Evolutionary conservation across 2,797 vertebrate genomes (phyloP), one percentile per base, ranked within the genome.

Genomic region (Arctocebus calabarensis): DNA sequence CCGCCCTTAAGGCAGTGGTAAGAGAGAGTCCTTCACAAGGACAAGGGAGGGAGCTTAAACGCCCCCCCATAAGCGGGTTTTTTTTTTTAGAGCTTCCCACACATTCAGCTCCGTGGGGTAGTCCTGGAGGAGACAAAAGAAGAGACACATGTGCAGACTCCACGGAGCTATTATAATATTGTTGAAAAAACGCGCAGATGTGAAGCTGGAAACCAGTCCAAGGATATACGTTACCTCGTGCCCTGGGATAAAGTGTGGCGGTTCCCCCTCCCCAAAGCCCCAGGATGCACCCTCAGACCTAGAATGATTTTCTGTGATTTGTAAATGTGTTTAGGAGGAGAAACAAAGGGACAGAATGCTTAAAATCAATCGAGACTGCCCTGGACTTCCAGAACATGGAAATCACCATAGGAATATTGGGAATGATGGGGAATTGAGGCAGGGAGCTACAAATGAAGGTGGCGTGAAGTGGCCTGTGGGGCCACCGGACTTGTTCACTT

Each of bases 141-240:
- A 64, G 25, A 25, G 19, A 43, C 43, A 32, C 78, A 37, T 40
- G 34, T 82, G 71, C 64, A 25, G 25, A 70, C 6, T 45, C 57
- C 52, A 14, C n/a, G 25, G 25, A 75, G 37, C 70, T n/a, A 45
- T 61, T 25, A 17, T 25, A 17, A 64, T 48, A 73, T 8, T 62
- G 73, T 68, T 19, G 75, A 74, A 73, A 62, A 84, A 55, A 82
- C 1, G 1, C 12, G 13, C 62, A 37, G 59, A 68, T 37, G 43
- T 64, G 55, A 66, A 81, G 13, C 61, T 22, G 40, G 75, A 78
- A 61, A 66, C 59, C 68, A 43, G 55, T 34, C 40, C 48, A 81
- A 8, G 29, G n/a, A 7, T 0, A 11, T 3, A 1, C 11, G 7
- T 4, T 3, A 14, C 32, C 85, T 32, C 6, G 0, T 23, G 40